Conservation (phyloP, 2,888 invertebrate species). For the Drosophila nigricruria region DNA sequence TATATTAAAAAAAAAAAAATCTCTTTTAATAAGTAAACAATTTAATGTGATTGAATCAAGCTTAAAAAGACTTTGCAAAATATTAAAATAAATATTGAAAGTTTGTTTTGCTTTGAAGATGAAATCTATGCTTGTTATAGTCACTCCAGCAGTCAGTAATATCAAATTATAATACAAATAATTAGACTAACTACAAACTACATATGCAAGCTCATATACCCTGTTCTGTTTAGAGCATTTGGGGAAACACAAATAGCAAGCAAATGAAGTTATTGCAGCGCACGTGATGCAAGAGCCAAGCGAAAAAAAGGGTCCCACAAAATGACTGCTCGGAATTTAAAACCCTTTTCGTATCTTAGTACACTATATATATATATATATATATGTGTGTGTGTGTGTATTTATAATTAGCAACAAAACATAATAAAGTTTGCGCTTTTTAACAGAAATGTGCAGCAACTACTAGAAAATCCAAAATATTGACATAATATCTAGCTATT, state of each 20-base stretch:
- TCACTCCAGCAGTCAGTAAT: too few species aligned
- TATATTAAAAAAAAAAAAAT: too few species aligned
- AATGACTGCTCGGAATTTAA: constrained; percentile 23
- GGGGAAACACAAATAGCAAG: constrained; percentile 4
- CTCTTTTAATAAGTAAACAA: too few species aligned
- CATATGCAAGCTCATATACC: background rate
- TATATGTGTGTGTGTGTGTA: constrained; percentile 12
- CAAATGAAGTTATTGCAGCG: constrained; percentile 55
- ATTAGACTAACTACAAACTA: background rate
- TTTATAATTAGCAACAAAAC: constrained; percentile 37
- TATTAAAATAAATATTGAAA: too few species aligned
- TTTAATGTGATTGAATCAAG: too few species aligned
- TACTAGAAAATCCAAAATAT: background rate
- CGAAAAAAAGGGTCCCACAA: constrained; percentile 22
- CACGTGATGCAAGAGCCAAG: constrained; percentile 45
- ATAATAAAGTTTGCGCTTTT: background rate
- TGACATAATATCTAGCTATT: background rate
- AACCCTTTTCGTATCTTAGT: constrained; percentile 5
- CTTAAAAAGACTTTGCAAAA: too few species aligned
- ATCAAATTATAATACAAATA: too few species aligned
- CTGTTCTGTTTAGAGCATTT: constrained; percentile 10
- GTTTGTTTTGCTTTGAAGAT: too few species aligned
- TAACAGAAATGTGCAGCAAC: background rate
- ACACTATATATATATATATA: constrained; percentile 14
- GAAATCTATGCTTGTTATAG: too few species aligned